Evolutionary conservation across 1,140 invertebrate genomes (phyloP).

Genomic region (Atopsyche davidsoni): DNA sequence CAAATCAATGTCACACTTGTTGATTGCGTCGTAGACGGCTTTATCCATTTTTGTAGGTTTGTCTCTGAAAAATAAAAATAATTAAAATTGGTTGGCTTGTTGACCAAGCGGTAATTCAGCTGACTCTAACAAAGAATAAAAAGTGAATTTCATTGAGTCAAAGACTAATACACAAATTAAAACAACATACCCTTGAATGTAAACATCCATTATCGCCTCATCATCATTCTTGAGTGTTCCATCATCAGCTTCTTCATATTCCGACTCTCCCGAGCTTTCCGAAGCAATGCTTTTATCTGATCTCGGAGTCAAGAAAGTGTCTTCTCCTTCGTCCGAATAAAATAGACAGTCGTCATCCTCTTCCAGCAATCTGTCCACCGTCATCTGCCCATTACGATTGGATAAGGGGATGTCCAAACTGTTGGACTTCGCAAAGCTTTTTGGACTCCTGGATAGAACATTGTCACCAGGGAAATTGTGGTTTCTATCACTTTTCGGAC

Average conservation of each 20-base stretch:
- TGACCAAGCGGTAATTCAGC: no score
- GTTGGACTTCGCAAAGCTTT: neutral
- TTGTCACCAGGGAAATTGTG: slow-evolving; percentile 15
- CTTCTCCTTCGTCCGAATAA: slow-evolving; percentile 32
- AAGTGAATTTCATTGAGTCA: no score
- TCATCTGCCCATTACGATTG: no score
- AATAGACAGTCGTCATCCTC: slow-evolving; percentile 2
- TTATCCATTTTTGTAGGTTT: slow-evolving; percentile 63
- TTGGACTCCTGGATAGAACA: slow-evolving; percentile 5
- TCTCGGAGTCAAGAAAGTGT: slow-evolving; percentile 48
- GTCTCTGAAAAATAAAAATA: slow-evolving; percentile 46
- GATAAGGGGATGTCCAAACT: no score
- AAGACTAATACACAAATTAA: no score
- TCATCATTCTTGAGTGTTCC: slow-evolving; percentile 28
- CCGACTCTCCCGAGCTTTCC: slow-evolving; percentile 34
- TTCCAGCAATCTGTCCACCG: neutral
- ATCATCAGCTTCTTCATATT: slow-evolving; percentile 35
- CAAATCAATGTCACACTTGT: slow-evolving; percentile 44
- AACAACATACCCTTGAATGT: slow-evolving; percentile 21
- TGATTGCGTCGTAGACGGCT: slow-evolving; percentile 61
- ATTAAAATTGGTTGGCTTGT: no score
- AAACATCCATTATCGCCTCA: slow-evolving; percentile 13
- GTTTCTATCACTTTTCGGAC: slow-evolving; percentile 22
- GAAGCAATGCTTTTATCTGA: slow-evolving; percentile 36
- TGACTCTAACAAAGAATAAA: no score